phyloP scores from a whole-genome alignment of 2,888 invertebrate species.

The Leptothorax acervorum region DNA sequence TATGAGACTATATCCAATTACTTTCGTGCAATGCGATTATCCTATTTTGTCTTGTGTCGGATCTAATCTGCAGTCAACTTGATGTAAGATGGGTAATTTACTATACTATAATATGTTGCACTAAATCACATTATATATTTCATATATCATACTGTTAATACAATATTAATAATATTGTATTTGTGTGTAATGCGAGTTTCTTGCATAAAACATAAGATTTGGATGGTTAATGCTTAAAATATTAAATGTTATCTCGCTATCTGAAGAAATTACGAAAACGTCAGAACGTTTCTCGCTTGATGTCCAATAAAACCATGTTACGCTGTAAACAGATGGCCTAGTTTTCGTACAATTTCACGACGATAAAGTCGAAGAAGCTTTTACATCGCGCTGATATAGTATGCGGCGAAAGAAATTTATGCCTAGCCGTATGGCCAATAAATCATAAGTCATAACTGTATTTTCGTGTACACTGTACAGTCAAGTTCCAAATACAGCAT shows the following conservation, averaged over 20 bases:
- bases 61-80: constrained; percentile 9
- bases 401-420: constrained; percentile 45
- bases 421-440: constrained; percentile 21
- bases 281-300: constrained; percentile 9
- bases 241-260: neutral
- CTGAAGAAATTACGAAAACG: constrained; percentile 26
- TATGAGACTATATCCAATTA: neutral
- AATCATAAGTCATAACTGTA: constrained; percentile 32
- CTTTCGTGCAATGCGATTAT: constrained; percentile 25
- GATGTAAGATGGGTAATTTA: neutral
- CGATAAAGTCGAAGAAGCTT: constrained; percentile 50
- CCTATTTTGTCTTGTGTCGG: neutral
- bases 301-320: constrained; percentile 34
- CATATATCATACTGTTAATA: neutral
- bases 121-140: neutral
- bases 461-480: constrained; percentile 24
- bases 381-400: constrained; percentile 29
- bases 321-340: constrained; percentile 38
- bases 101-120: neutral
- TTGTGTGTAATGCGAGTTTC: neutral
- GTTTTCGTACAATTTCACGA: constrained; percentile 41
- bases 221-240: neutral
- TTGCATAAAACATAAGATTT: constrained; percentile 10
- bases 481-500: neutral
- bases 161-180: neutral